Base-by-base conservation (phyloP, 1,140 invertebrate species). In the Diprion similis region DNA sequence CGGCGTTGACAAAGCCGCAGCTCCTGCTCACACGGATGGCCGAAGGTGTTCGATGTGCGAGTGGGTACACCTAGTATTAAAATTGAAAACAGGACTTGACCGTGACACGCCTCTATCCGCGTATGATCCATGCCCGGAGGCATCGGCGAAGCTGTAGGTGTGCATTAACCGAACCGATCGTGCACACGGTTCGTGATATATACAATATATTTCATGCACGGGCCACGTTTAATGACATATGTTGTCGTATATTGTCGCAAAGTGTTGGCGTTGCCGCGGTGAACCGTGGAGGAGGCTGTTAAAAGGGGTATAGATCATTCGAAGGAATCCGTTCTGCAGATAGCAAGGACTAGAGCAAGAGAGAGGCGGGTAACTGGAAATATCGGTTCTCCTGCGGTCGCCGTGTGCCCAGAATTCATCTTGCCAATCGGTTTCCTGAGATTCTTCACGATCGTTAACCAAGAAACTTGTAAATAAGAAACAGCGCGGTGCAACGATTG, bases 191-290 rank as follows among this genome's bases (percentile, higher is more conserved):
- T 15, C 51, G 51, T 59, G 51, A 59, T 37, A 37, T 37, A 6
- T 37, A 37, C 24, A 37, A 37, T 59, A 59, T 59, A 59, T 59
- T 59, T 59, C 51, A 59, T 59, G 51, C 51, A 8, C 9, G 51
- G 51, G 11, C 11, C n/a, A 59, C 11, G 51, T 59, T 59, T 59
- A 59, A 59, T 59, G 51, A 59, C 51, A 9, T 59, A 59, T 59
- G 51, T 59, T 59, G 51, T 59, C 51, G 51, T 59, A 59, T 59
- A 59, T 59, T 59, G 51, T 59, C 51, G 51, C 51, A 59, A 59
- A 59, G 51, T 59, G 51, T 59, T 59, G 51, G 51, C 51, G 51
- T 59, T 17, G 51, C 51, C 6, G 51, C 51, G 9, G 51, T 59
- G 51, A 59, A 59, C 51, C 51, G 51, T 59, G 24, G 24, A 37